Evolutionary conservation across 2,113 vertebrate species (phyloP).

Genomic region (Menidia beryllina): DNA sequence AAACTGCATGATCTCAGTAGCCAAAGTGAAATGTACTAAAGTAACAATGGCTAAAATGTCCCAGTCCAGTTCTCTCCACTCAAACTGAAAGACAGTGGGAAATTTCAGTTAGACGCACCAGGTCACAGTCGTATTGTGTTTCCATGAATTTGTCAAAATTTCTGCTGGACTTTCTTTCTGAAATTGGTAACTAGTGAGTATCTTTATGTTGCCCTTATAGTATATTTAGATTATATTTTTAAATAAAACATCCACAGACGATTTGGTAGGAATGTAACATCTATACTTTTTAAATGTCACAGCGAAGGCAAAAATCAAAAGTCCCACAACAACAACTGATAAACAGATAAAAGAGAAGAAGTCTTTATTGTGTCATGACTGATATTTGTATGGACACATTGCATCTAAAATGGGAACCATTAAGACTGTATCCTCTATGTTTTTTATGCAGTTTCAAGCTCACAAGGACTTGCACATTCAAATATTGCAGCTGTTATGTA

Average conservation of each 20-base stretch:
- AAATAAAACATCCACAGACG: no score
- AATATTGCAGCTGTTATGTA: not conserved
- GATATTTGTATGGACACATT: not conserved
- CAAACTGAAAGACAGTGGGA: not conserved
- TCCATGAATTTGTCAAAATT: no score
- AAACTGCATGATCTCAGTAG: constrained; percentile 6
- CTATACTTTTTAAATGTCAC: no score
- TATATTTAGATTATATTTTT: no score
- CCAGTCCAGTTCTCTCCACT: not conserved
- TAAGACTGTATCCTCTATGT: not conserved
- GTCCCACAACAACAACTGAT: not conserved
- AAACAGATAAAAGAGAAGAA: not conserved
- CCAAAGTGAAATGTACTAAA: not conserved
- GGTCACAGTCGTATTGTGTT: no score
- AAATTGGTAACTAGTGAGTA: no score
- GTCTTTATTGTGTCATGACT: not conserved
- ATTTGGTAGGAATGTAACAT: no score
- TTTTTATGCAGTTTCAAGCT: not conserved
- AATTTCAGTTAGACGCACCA: no score
- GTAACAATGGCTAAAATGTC: not conserved
- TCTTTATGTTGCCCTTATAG: no score
- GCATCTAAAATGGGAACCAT: not conserved
- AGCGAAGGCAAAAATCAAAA: not conserved
- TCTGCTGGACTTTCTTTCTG: no score
- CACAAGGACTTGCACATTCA: not conserved